Base-by-base conservation (phyloP, 2,888 invertebrate species). In the Sarcophaga variegata region DNA sequence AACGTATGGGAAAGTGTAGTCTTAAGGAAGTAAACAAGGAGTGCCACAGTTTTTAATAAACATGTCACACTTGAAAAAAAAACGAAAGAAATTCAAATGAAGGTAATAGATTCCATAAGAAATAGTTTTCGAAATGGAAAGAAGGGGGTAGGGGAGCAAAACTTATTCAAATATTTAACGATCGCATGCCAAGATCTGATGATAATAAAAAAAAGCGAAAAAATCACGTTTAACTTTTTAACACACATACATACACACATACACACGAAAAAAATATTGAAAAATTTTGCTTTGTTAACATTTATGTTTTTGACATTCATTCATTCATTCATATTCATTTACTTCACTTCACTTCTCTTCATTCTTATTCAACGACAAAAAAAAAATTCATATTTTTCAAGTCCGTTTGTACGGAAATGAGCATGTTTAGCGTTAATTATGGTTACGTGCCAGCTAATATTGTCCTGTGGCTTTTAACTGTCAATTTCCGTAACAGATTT, bases 401-500 rank as follows among this genome's bases (percentile, higher is more conserved):
- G 69, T 27, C 90, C 90, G 90, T 89, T 89, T 84, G 88, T 83
- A 67, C 14, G 70, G 90, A 91, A 92, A 92, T 92, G 92, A 92
- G 91, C 92, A 91, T 91, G 91, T 92, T 91, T 89, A 88, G 86
- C 88, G 89, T 91, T 90, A 91, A 92, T 92, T 92, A 91, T 90
- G 89, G 88, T 89, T 92, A 90, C 90, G 91, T 91, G 91, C 47
- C 60, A 89, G 6, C 37, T 37, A 37, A 91, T 91, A 92, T 49
- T 91, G 92, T 92, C 92, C 92, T 90, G 90, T 89, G 89, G 91
- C 77, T 70, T 77, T 81, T 92, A 91, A 92, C 89, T 88, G 77
- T 80, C 88, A 67, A 83, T 83, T 84, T 88, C 85, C 75, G 49
- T 90, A 89, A 91, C 91, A 90, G 92, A 92, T 92, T 92, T 92